Percentiles rank a stretch among this genome's conserved stretches.
Evolutionary conservation across 2,113 vertebrate species (phyloP).

Genomic region (Callionymus lyra): DNA sequence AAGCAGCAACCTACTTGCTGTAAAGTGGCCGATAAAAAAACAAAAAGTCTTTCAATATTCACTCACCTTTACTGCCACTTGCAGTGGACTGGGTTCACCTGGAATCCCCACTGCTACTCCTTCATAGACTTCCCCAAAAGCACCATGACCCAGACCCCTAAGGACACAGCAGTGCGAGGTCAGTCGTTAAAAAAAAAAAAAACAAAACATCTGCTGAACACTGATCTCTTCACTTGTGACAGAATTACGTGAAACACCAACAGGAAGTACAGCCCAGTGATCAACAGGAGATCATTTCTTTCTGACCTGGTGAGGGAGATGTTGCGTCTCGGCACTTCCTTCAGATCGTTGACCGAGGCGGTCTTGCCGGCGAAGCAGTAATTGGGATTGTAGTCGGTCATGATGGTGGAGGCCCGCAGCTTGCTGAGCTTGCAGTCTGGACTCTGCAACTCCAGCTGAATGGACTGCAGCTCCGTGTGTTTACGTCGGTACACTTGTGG

Average conservation of each 20-base stretch:
- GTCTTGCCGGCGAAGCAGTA: slow-evolving; percentile 98
- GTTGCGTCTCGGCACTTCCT: slow-evolving; percentile 91
- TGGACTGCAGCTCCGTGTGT: slow-evolving; percentile 94
- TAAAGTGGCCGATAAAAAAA: too few species aligned
- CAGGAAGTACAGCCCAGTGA: background rate
- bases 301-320: slow-evolving; percentile 90
- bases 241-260: background rate
- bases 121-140: slow-evolving; percentile 97
- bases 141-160: slow-evolving; percentile 94
- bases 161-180: slow-evolving; percentile 13
- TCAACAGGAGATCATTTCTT: background rate
- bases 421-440: slow-evolving; percentile 97
- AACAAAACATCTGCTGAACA: too few species aligned
- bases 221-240: too few species aligned
- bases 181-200: too few species aligned
- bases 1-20: too few species aligned
- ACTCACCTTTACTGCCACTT: slow-evolving; percentile 96
- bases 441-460: slow-evolving; percentile 96
- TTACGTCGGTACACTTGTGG: slow-evolving; percentile 88
- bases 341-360: slow-evolving; percentile 91
- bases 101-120: slow-evolving; percentile 86
- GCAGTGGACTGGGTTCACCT: slow-evolving; percentile 85
- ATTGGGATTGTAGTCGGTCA: slow-evolving; percentile 99
- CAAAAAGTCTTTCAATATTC: background rate
- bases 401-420: slow-evolving; percentile 93